Base-by-base conservation (phyloP, 2,113 vertebrate genomes). In the Paedocypris sp. region DNA sequence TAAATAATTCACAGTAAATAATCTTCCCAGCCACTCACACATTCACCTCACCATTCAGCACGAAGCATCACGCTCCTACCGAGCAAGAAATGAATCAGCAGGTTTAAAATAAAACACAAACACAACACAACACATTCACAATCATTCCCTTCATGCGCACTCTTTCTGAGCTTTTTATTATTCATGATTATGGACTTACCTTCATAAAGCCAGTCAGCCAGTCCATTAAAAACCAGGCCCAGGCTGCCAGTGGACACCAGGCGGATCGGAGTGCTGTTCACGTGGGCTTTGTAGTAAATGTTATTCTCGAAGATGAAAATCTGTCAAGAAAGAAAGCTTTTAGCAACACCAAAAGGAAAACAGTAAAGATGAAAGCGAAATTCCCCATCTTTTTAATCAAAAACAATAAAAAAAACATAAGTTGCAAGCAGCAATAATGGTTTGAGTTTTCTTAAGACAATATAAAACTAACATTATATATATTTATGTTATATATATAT, bases 261-360 rank as follows among this genome's bases (percentile, higher is more conserved):
- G 6, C 94, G 93, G 73, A 97, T 92, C 1, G 92, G 81, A 73
- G 89, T 83, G 69, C 87, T 92, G 31, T 86, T 87, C 10, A 95
- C 83, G 1, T 88, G 89, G 0, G 89, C 73, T 49, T 89, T 88
- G 82, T 98, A 99, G 84, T 94, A 99, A 79, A 99, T 95, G 79
- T 99, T 98, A 82, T 97, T 98, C 78, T 99, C 93, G 75, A 97
- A 98, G 75, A 99, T 93, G 80, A 94, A 99, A 70, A 98, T 87
- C 95, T 99, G 76, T 53, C 16, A 16, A 15, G 49, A 36, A 28
- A 67, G 3, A 74, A 39, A 6, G 7, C 16, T 35, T 60, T n/a
- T 4, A 22, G 7, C n/a, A n/a, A n/a, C n/a, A n/a, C n/a, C n/a
- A n/a, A n/a, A n/a, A n/a, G n/a, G n/a, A n/a, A n/a, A n/a, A n/a